Evolutionary conservation across 1,140 invertebrate species (phyloP), one percentile per base, ranked within the genome.

Genomic region (Elysia chlorotica): DNA sequence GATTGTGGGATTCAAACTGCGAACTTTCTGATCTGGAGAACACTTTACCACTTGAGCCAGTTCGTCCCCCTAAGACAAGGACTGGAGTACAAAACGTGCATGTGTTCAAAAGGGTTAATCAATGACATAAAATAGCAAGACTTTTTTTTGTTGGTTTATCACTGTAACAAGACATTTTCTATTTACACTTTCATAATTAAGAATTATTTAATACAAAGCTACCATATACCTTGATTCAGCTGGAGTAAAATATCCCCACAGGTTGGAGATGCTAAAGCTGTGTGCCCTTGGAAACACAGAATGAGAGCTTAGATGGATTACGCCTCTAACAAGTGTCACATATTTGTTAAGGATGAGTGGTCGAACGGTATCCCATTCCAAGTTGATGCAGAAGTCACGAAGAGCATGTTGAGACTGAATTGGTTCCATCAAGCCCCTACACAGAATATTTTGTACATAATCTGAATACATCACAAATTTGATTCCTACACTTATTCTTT

Each of bases 301-400:
- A 23, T 2, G 17, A 19, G 65, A 25, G 56, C 65, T 67, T 30
- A 6, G 6, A 67, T 67, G 65, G n/a, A 38, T 28, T 19, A 53
- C 2, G 14, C 65, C 65, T 35, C 25, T 54, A 21, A 53, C 41
- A 28, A 67, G 21, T 23, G 56, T 30, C 65, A 67, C 65, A 23
- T 31, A 19, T 30, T 30, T 67, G 19, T 31, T 23, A 6, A 53
- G 65, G 21, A 67, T 33, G 10, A 67, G 65, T 23, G 33, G 48
- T 5, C 65, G 31, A 1, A 67, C 48, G 53, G 53, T 48, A 2
- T 54, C 65, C 65, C 65, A 67, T 21, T 67, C 35, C 31, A 54
- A 67, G 38, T 19, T 30, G 28, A 67, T 25, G 41, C 14, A 23
- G 28, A 67, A 67, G 19, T n/a, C n/a, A n/a, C n/a, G n/a, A n/a